Evolutionary conservation across 1,140 invertebrate genomes (phyloP).

Genomic region (Aphidius gifuensis): DNA sequence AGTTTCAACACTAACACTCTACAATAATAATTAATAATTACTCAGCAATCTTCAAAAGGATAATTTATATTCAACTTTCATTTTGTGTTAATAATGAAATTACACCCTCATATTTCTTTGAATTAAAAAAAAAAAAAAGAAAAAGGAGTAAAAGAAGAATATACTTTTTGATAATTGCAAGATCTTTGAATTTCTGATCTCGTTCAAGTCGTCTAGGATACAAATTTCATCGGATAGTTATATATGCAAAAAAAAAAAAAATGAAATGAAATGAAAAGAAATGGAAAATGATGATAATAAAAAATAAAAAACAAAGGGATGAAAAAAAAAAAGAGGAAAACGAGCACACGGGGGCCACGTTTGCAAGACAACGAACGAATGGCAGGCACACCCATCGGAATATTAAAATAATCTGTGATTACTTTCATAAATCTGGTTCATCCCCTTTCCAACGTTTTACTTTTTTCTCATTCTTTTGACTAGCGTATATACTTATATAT

Average conservation of each 20-base stretch:
- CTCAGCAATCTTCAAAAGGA: too few relatives aligned
- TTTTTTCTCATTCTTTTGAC: slow-evolving; percentile 7
- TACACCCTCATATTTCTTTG: too few relatives aligned
- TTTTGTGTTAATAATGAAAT: too few relatives aligned
- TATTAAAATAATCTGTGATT: slow-evolving; percentile 55
- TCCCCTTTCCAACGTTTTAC: slow-evolving; percentile 21
- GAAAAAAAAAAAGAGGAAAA: slow-evolving; percentile 5
- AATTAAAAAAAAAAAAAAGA: too few relatives aligned
- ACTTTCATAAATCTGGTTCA: slow-evolving; percentile 50
- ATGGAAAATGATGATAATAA: background rate
- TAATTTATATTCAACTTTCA: too few relatives aligned
- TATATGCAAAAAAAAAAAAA: background rate
- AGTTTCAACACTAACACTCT: too few relatives aligned
- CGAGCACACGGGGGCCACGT: slow-evolving; percentile 25
- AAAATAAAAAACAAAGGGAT: background rate
- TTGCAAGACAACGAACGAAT: slow-evolving; percentile 48
- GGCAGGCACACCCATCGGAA: slow-evolving; percentile 45
- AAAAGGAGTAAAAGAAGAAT: too few relatives aligned
- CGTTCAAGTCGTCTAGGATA: slow-evolving; percentile 6
- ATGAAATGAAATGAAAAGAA: background rate
- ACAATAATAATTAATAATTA: too few relatives aligned
- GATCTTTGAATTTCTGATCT: background rate
- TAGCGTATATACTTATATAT: too few relatives aligned
- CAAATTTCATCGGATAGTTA: slow-evolving; percentile 13
- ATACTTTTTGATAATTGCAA: background rate